These are phyloP conservation scores for Pocillopora damicornis DNA, from an alignment of 64 coral and sea anemone species.

Conservation along the genomic window DNA sequence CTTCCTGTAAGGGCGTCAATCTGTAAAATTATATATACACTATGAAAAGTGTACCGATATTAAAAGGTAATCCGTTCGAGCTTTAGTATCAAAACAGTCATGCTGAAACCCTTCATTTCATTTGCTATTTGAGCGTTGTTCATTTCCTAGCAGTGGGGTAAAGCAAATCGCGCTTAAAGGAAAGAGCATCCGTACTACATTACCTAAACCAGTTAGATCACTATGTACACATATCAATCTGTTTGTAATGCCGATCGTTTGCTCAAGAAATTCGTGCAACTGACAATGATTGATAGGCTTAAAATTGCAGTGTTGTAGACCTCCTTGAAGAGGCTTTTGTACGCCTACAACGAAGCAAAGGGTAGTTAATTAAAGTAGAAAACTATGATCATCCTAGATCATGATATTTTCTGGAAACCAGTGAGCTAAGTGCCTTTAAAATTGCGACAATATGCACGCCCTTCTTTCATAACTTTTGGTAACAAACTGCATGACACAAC, in stretches of 20 bases:
- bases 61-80: conserved; percentile 36
- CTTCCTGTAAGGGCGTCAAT: background rate
- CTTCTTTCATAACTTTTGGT: too few species aligned
- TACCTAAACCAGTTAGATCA: conserved; percentile 22
- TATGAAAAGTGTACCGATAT: conserved; percentile 10
- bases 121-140: background rate
- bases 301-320: conserved; percentile 36
- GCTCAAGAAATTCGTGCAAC: conserved; percentile 46
- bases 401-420: conserved; percentile 1
- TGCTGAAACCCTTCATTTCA: conserved; percentile 13
- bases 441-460: background rate
- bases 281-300: conserved; percentile 59
- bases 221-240: conserved; percentile 53
- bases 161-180: conserved; percentile 21
- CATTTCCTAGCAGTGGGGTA: conserved; percentile 36
- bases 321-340: conserved; percentile 53
- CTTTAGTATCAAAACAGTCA: background rate
- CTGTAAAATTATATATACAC: background rate
- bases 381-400: conserved; percentile 44
- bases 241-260: conserved; percentile 48
- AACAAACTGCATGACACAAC: background rate
- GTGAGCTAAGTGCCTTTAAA: conserved; percentile 1
- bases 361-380: conserved; percentile 23
- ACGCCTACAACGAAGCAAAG: conserved; percentile 18
- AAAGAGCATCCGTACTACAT: background rate